Conservation (phyloP, 2,113 vertebrate genomes). For the Rhombomys opimus region DNA sequence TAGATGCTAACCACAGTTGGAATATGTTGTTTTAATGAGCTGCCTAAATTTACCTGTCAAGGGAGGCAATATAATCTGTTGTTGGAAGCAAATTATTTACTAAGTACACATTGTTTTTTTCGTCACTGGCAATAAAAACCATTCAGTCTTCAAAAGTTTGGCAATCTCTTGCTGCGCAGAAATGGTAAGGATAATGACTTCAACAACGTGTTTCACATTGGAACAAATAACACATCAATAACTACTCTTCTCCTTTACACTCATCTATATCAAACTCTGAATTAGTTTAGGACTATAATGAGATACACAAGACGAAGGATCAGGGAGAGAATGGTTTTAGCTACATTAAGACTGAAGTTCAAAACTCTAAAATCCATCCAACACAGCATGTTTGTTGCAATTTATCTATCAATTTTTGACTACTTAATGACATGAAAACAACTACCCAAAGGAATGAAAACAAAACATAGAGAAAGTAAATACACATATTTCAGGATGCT, state of each 20-base stretch:
- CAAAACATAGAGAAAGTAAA: neutral
- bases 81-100: neutral
- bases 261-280: neutral
- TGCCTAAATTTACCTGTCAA: neutral
- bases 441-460: neutral
- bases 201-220: neutral
- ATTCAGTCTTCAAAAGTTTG: neutral
- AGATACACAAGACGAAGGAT: neutral
- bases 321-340: conserved; percentile 14
- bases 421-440: conserved; percentile 21
- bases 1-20: neutral
- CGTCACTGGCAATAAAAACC: neutral
- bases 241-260: neutral
- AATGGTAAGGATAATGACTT: neutral
- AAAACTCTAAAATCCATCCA: conserved; percentile 59
- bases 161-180: neutral
- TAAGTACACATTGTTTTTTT: neutral
- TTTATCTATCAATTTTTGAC: neutral
- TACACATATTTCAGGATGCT: neutral
- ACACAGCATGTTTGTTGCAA: neutral
- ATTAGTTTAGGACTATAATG: conserved; percentile 61
- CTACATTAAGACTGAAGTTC: conserved; percentile 33
- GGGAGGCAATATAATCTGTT: neutral
- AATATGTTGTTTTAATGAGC: neutral
- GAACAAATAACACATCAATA: conserved; percentile 41